A percentile compares a stretch with the other conserved stretches of the same genome.
These are phyloP conservation scores for Pseudopodoces humilis DNA, from an alignment of 2,113 vertebrate species.

Conservation along the genomic window DNA sequence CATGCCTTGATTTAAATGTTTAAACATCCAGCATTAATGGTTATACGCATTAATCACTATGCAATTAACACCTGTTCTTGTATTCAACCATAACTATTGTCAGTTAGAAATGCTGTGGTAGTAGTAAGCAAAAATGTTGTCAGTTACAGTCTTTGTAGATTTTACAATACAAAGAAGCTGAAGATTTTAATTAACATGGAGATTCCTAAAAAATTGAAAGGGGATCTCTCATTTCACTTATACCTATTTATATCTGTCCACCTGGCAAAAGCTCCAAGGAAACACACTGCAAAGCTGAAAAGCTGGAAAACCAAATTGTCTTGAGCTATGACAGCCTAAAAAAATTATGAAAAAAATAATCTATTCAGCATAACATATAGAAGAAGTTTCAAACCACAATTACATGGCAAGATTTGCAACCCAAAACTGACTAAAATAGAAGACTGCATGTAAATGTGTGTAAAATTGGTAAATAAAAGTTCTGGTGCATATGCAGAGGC, in stretches of 20 bases:
- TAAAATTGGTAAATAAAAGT: background rate
- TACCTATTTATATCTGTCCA: background rate
- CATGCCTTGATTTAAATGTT: background rate
- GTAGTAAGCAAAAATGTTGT: conserved; percentile 12
- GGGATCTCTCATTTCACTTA: background rate
- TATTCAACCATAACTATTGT: background rate
- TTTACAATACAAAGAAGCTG: background rate
- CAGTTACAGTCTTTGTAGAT: background rate
- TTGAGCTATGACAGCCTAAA: background rate
- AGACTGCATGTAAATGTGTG: background rate
- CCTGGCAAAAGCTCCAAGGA: background rate
- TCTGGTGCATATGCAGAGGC: background rate
- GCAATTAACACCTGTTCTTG: background rate
- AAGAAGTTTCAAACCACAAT: background rate
- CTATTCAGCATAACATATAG: fast-evolving
- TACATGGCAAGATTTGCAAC: background rate
- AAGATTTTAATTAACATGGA: background rate
- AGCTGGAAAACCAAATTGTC: background rate
- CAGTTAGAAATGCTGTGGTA: conserved; percentile 32
- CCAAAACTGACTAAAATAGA: background rate
- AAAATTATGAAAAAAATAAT: background rate
- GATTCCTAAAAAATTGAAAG: background rate
- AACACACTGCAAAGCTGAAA: background rate
- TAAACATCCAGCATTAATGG: background rate
- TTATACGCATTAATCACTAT: background rate